A percentile compares a stretch with the other conserved stretches of the same genome.
Evolutionary conservation across 2,888 invertebrate genomes (phyloP).

Genomic region (Meliscaeva auricollis): DNA sequence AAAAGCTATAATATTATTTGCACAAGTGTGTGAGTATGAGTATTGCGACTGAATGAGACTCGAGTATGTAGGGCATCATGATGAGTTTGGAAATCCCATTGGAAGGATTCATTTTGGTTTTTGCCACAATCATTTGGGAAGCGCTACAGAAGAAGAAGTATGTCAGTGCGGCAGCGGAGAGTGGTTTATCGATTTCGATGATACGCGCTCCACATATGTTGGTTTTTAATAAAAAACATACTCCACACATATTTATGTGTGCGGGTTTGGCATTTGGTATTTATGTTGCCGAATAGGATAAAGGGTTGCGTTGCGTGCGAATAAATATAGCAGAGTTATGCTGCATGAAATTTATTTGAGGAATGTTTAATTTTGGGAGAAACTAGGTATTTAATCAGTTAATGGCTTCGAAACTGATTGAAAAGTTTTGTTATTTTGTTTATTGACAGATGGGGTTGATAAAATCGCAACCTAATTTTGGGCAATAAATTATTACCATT

Average conservation of each 20-base stretch:
- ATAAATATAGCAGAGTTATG: not conserved
- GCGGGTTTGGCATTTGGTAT: slow-evolving; percentile 3
- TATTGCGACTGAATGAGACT: not conserved
- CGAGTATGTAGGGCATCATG: slow-evolving; percentile 15
- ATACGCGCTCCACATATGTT: slow-evolving; percentile 52
- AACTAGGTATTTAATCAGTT: slow-evolving; percentile 64
- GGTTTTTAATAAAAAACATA: slow-evolving; percentile 26
- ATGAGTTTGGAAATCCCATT: slow-evolving; percentile 30
- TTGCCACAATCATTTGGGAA: slow-evolving; percentile 23
- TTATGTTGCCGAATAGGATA: not conserved
- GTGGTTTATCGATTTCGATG: slow-evolving; percentile 56
- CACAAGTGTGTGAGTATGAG: not conserved
- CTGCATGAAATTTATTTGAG: not conserved
- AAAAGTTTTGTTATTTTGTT: slow-evolving; percentile 30
- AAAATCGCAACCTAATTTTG: slow-evolving; percentile 37
- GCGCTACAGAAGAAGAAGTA: slow-evolving; percentile 16
- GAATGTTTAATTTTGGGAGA: slow-evolving; percentile 4
- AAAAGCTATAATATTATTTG: slow-evolving; percentile 23
- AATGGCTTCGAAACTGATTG: slow-evolving; percentile 66
- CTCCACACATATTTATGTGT: slow-evolving; percentile 47
- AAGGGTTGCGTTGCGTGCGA: not conserved
- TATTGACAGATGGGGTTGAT: slow-evolving; percentile 42
- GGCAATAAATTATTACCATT: slow-evolving; percentile 53
- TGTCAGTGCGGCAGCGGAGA: slow-evolving; percentile 24
- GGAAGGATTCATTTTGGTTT: slow-evolving; percentile 46